Evolutionary conservation across 2,113 vertebrate genomes (phyloP).

Genomic region (Caretta caretta): DNA sequence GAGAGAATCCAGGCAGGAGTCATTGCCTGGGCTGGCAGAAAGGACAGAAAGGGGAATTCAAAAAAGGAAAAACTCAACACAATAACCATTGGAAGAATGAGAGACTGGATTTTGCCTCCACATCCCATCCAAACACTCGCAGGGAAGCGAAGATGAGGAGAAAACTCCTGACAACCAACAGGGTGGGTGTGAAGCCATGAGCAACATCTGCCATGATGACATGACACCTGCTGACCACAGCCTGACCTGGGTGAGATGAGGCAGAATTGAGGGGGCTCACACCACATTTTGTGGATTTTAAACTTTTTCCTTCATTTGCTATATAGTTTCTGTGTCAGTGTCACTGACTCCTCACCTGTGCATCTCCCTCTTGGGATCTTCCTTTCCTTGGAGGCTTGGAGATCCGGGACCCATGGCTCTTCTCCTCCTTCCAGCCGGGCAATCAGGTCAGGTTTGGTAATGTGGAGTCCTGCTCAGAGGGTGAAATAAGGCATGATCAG

Average conservation of each 20-base stretch:
- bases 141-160: background rate
- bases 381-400: background rate
- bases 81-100: background rate
- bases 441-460: background rate
- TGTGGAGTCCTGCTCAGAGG: background rate
- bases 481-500: background rate
- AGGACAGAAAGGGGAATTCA: background rate
- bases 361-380: background rate
- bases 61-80: background rate
- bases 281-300: background rate
- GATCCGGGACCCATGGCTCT: background rate
- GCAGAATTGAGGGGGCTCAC: background rate
- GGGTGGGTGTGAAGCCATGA: no score
- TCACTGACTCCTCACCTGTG: background rate
- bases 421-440: conserved; percentile 18
- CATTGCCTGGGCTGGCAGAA: background rate
- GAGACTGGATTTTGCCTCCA: background rate
- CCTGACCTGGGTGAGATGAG: background rate
- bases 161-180: background rate
- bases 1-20: background rate
- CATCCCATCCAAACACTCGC: background rate
- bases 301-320: background rate
- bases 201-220: background rate
- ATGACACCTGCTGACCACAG: background rate
- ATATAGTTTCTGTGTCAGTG: background rate